Percentiles rank a stretch among this genome's conserved stretches.
phyloP scores from a whole-genome alignment of 1,140 invertebrate genomes.

The Wasmannia auropunctata region DNA sequence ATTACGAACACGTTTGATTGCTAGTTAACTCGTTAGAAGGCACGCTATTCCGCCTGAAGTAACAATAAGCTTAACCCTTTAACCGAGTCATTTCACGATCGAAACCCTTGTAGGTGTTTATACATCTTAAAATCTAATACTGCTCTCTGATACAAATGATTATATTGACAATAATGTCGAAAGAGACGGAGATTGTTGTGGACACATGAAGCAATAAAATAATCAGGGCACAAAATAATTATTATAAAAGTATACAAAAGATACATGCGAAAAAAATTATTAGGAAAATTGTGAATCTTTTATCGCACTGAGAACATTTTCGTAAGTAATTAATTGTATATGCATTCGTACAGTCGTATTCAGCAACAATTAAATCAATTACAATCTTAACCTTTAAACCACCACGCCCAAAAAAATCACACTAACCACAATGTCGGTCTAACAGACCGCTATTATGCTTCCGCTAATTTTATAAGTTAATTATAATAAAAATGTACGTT shows the following conservation, averaged over 20 bases:
- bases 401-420: too few relatives aligned
- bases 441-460: too few relatives aligned
- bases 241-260: neutral
- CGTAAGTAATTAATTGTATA: neutral
- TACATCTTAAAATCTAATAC: neutral
- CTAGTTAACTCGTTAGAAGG: constrained; percentile 52
- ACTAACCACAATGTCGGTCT: too few relatives aligned
- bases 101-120: neutral
- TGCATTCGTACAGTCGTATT: neutral
- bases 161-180: neutral
- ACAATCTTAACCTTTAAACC: too few relatives aligned
- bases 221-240: neutral
- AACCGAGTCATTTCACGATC: neutral
- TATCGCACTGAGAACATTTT: neutral
- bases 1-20: constrained; percentile 48
- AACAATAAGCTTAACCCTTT: constrained; percentile 35
- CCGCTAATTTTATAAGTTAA: too few relatives aligned
- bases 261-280: neutral
- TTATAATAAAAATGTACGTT: too few relatives aligned
- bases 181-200: neutral
- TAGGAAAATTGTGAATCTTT: neutral
- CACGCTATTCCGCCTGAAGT: constrained; percentile 26
- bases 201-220: neutral
- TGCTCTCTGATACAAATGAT: neutral
- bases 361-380: neutral